phyloP scores from a whole-genome alignment of 2,113 vertebrate genomes.

The Cavia aperea region DNA sequence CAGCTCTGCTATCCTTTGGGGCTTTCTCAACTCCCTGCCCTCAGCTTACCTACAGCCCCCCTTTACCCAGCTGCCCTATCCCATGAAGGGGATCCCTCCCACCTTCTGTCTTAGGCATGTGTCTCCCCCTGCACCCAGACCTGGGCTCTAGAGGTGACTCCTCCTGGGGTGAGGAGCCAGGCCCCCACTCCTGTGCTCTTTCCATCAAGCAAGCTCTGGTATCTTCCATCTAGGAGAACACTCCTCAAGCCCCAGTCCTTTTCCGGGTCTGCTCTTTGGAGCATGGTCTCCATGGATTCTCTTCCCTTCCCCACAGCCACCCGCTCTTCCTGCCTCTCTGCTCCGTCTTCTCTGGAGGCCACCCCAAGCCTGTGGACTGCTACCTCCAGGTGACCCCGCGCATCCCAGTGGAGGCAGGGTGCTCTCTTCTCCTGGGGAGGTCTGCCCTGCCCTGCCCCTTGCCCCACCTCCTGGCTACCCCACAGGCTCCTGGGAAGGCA shows the following conservation, averaged over 20 bases:
- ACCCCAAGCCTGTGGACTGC: background rate
- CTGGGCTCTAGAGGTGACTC: background rate
- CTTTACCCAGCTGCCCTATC: background rate
- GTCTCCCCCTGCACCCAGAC: background rate
- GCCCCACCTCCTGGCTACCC: background rate
- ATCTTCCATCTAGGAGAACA: background rate
- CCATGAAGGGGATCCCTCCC: background rate
- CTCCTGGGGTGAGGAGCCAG: background rate
- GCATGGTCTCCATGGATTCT: too few relatives aligned
- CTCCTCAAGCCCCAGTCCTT: background rate
- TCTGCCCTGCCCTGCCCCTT: fast-evolving
- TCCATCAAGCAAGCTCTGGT: background rate
- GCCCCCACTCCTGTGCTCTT: fast-evolving
- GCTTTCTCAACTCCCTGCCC: background rate
- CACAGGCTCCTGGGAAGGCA: background rate
- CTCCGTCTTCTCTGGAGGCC: background rate
- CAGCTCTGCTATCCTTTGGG: background rate
- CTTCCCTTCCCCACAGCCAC: background rate
- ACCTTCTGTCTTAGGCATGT: background rate
- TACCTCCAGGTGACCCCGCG: background rate
- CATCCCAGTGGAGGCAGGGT: background rate
- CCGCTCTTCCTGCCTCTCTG: fast-evolving
- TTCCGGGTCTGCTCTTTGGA: background rate
- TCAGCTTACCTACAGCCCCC: background rate
- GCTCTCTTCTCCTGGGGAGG: background rate